phyloP scores from a whole-genome alignment of 2,113 vertebrate genomes.

The Plecturocebus donacophilus region DNA sequence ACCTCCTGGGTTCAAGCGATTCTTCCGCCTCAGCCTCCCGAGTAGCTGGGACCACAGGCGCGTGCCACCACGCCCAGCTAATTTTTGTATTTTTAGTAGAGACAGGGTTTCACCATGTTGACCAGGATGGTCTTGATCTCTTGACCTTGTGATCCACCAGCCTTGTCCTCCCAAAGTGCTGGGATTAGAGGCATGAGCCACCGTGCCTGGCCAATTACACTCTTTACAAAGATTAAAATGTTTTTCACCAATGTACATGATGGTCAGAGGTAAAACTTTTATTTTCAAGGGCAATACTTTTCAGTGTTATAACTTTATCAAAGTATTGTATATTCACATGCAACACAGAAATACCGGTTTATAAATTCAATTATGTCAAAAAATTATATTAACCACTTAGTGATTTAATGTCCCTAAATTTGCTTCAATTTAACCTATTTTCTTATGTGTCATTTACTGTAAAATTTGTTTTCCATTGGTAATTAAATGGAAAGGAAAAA shows the following conservation, averaged over 20 bases:
- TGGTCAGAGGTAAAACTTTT: background rate
- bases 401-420: background rate
- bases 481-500: background rate
- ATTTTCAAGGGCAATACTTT: background rate
- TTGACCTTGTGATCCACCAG: too few species aligned
- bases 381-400: slow-evolving; percentile 1
- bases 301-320: background rate
- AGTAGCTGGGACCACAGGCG: too few species aligned
- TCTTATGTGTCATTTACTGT: background rate
- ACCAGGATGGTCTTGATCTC: too few species aligned
- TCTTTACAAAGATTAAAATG: background rate
- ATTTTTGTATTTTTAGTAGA: too few species aligned
- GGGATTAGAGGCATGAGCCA: too few species aligned
- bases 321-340: background rate
- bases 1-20: too few species aligned
- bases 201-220: background rate
- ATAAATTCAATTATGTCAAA: background rate
- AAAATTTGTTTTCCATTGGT: background rate
- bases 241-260: background rate
- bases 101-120: too few species aligned
- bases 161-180: too few species aligned
- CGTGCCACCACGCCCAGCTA: too few species aligned
- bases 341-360: background rate
- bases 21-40: too few species aligned
- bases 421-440: background rate